These are phyloP conservation scores for Dinoponera quadriceps DNA, from an alignment of 1,140 invertebrate genomes.

Conservation along the genomic window DNA sequence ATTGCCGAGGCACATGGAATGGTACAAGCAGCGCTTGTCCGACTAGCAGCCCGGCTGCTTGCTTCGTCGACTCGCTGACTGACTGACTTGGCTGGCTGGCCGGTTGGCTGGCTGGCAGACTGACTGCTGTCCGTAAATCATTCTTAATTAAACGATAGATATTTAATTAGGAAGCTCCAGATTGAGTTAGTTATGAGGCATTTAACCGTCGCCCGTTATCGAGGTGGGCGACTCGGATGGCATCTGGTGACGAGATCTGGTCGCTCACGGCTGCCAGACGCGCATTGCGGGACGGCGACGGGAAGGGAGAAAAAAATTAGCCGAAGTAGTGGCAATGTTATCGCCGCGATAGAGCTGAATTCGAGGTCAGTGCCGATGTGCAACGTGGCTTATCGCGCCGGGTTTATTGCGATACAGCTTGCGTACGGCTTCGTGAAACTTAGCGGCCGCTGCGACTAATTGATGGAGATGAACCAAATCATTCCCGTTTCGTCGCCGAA, in stretches of 20 bases:
- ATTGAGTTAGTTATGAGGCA: constrained; percentile 83
- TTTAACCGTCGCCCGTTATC: constrained; percentile 77
- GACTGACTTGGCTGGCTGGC: constrained; percentile 26
- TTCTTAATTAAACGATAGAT: constrained; percentile 84
- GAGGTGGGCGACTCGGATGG: constrained; percentile 76
- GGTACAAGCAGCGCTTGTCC: constrained; percentile 70
- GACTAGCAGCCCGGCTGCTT: constrained; percentile 51
- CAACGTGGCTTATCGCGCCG: too few relatives aligned
- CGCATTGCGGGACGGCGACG: constrained; percentile 45
- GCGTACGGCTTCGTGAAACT: background rate
- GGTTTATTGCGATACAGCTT: background rate
- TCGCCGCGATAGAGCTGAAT: background rate
- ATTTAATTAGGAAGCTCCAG: constrained; percentile 80
- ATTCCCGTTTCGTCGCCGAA: too few relatives aligned
- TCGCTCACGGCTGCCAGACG: constrained; percentile 64
- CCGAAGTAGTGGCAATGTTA: constrained; percentile 17
- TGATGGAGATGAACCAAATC: too few relatives aligned
- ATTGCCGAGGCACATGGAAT: constrained; percentile 78
- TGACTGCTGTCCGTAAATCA: constrained; percentile 80
- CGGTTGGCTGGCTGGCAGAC: constrained; percentile 54
- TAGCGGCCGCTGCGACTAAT: background rate
- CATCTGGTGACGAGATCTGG: constrained; percentile 78
- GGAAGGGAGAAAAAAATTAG: constrained; percentile 48
- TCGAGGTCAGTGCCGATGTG: background rate
- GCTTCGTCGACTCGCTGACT: constrained; percentile 36